Base-by-base conservation (phyloP, 2,113 vertebrate genomes). In the Brachionichthys hirsutus region DNA sequence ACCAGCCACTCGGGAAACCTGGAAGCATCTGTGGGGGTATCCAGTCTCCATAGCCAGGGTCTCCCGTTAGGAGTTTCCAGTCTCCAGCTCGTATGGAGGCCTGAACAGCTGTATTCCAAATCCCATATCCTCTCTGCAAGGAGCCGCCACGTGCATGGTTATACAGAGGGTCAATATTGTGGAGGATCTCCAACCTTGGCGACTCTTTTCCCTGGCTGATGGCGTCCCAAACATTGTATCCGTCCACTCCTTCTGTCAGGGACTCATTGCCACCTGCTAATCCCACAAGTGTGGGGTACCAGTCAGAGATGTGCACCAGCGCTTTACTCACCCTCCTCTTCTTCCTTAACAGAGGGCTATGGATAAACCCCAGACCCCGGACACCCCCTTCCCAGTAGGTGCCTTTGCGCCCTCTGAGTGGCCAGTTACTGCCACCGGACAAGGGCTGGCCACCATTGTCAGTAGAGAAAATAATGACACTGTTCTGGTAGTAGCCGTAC, bases 361-460 rank as follows among this genome's bases (percentile, higher is more conserved):
- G 97, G 19, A 99, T 93, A 2, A 99, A 99, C 12, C 97, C 97
- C 0, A 99, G 86, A 30, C 95, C 96, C 1, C 95, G 91, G 24
- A 99, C 83, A 0, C 97, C 97, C 0, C 97, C 97, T 76, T 99
- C 97, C 97, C 97, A 99, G 59, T 99, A 98, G 0, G 95, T 98
- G 46, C 97, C 97, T 82, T 99, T 99, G 42, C 96, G 94, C 15
- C 97, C 97, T 40, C 97, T 85, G 3, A 99, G 92, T 0, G 97
- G 97, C 97, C 97, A 99, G 80, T 99, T 99, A 81, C 91, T 98
- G 40, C 97, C 97, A 0, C 97, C 97, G 0, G 94, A 96, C 64
- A 97, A 93, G 0, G 97, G 98, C 78, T 99, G 97, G 15, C 96
- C 97, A 0, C 97, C 97, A 0, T 99, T 99, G 71, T 99, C 97